Evolutionary conservation across 2,113 vertebrate genomes (phyloP).

Genomic region (Phasianus colchicus): DNA sequence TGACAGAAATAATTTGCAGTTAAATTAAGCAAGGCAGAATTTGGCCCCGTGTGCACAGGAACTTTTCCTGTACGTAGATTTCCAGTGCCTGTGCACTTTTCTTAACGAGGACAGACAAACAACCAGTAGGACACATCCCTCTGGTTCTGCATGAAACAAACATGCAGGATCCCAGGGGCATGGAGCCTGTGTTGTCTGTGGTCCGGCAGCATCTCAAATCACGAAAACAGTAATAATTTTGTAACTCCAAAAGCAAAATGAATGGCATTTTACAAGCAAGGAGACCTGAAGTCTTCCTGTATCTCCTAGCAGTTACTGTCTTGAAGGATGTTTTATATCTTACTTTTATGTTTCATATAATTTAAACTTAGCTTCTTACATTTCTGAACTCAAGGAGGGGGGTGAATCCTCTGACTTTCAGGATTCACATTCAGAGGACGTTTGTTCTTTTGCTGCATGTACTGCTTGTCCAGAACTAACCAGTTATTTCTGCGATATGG

Average conservation of each 20-base stretch:
- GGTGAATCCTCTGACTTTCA: conserved; percentile 71
- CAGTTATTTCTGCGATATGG: conserved; percentile 68
- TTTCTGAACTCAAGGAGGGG: conserved; percentile 73
- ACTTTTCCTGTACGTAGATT: background rate
- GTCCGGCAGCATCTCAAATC: conserved; percentile 21
- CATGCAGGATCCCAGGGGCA: background rate
- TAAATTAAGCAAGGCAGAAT: background rate
- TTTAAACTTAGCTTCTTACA: conserved; percentile 72
- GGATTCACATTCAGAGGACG: conserved; percentile 72
- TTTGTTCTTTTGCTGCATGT: conserved; percentile 80
- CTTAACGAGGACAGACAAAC: background rate
- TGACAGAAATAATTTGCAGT: background rate
- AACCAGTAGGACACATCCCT: background rate
- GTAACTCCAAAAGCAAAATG: conserved; percentile 35
- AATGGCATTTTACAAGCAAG: conserved; percentile 34
- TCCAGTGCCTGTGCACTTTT: background rate
- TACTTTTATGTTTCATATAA: conserved; percentile 70
- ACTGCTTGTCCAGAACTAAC: conserved; percentile 78
- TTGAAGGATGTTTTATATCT: conserved; percentile 76
- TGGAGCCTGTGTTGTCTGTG: conserved; percentile 12
- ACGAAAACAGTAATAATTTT: conserved; percentile 35
- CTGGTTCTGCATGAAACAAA: background rate
- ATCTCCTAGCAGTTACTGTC: conserved; percentile 56
- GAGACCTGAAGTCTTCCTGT: conserved; percentile 70
- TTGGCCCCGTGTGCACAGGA: background rate